phyloP scores from a whole-genome alignment of 2,797 vertebrate genomes.

The Eutrigla gurnardus region DNA sequence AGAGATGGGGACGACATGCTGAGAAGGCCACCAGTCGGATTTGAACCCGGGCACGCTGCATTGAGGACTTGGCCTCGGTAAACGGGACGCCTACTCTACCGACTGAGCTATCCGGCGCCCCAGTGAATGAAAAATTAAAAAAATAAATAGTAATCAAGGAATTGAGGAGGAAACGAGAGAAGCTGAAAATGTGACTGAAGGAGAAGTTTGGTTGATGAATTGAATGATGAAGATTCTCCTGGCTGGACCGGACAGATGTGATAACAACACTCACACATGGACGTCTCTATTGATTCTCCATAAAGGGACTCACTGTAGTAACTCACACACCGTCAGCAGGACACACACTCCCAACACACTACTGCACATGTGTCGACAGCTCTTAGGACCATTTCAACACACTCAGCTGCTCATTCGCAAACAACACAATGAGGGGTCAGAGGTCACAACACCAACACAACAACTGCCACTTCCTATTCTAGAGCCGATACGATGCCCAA shows the following conservation, averaged over 20 bases:
- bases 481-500: neutral
- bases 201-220: neutral
- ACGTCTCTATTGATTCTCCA: slow-evolving; percentile 24
- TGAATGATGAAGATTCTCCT: neutral
- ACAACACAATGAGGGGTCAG: neutral
- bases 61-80: too few species aligned
- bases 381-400: too few species aligned
- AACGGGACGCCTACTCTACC: too few species aligned
- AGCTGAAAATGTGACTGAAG: neutral
- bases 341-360: too few species aligned
- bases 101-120: too few species aligned
- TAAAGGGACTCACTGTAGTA: slow-evolving; percentile 24
- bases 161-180: neutral
- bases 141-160: too few species aligned
- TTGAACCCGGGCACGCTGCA: too few species aligned
- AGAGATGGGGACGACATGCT: too few species aligned
- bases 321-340: neutral
- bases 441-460: neutral
- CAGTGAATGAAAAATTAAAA: too few species aligned
- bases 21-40: too few species aligned
- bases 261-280: neutral
- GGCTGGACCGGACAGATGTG: slow-evolving; percentile 2
- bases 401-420: neutral
- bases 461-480: neutral
- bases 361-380: too few species aligned